Evolutionary conservation across 1,140 invertebrate genomes (phyloP), one percentile per base, ranked within the genome.

Genomic region (Plectrocnemia conspersa): DNA sequence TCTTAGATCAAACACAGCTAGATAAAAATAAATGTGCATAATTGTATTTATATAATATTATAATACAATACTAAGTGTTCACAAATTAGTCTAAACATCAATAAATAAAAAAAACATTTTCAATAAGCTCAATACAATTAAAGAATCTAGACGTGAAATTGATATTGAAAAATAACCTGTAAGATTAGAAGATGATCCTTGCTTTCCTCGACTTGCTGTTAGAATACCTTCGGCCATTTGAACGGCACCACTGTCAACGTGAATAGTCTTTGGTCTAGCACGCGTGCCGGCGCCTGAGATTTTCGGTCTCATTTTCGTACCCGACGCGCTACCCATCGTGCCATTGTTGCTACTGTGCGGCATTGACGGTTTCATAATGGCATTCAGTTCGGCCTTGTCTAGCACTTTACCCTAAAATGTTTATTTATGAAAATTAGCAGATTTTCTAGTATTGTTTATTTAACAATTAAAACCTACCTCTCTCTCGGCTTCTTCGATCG

Each of bases 401-500:
- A 89, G 68, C 29, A 81, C 80, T 73, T 89, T 89, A 54, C 86
- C 86, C 85, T 85, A 60, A 36, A 36, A 36, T 36, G 11, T 36
- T 6, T 36, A 36, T 6, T 4, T 36, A 13, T 7, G 4, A 36
- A 6, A 13, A 11, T 13, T 16, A 16, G n/a, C 33, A 6, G 4
- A 36, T 13, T 5, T 13, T 16, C 5, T 6, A 11, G 18, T 42
- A 18, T 21, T 25, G n/a, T 25, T 45, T 13, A 16, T 40, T 41
- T 16, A 48, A 19, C 18, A 45, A 33, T 18, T 40, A 52, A 44
- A 47, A 42, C 44, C 56, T 66, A 90, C 89, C 78, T 93, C 89
- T 75, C 88, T 78, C 66, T 94, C 89, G 33, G 89, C 88, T 77
- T 95, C 91, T 71, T 94, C 90, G 48, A 90, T 84, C 33, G 89